These are phyloP conservation scores for Sphaeramia orbicularis DNA, from an alignment of 2,797 vertebrate species.

Conservation along the genomic window DNA sequence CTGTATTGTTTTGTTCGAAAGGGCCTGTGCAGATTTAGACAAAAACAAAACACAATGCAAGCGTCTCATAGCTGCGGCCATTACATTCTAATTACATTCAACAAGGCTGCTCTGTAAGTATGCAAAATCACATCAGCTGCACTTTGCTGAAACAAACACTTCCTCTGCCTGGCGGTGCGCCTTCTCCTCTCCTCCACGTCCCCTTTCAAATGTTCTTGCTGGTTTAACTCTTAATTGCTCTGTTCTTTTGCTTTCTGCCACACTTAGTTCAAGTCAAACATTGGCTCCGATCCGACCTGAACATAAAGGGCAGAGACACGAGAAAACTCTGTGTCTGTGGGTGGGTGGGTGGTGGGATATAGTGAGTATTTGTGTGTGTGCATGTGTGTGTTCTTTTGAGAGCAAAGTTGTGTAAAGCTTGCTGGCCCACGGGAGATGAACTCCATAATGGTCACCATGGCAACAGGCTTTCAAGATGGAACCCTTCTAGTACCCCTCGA, in stretches of 20 bases:
- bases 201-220: conserved; percentile 28
- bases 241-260: conserved; percentile 48
- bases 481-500: conserved; percentile 76
- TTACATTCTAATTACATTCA: conserved; percentile 40
- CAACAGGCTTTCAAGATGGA: conserved; percentile 85
- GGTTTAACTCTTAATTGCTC: conserved; percentile 64
- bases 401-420: conserved; percentile 75
- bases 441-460: conserved; percentile 84
- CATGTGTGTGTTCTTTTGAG: conserved; percentile 57
- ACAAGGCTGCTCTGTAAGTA: conserved; percentile 8
- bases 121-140: conserved; percentile 38
- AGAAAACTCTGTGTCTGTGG: conserved; percentile 13
- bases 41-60: conserved; percentile 2
- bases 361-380: conserved; percentile 23
- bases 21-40: conserved; percentile 14
- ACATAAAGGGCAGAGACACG: conserved; percentile 59
- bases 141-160: conserved; percentile 38
- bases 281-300: conserved; percentile 42
- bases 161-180: conserved; percentile 23
- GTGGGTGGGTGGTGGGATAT: conserved; percentile 25
- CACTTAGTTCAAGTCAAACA: conserved; percentile 66
- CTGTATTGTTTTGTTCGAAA: not conserved
- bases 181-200: conserved; percentile 28
- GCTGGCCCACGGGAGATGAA: conserved; percentile 78
- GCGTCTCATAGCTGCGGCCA: conserved; percentile 23